Base-by-base conservation (phyloP, 2,888 invertebrate species). In the Drosophila prostipennis region DNA sequence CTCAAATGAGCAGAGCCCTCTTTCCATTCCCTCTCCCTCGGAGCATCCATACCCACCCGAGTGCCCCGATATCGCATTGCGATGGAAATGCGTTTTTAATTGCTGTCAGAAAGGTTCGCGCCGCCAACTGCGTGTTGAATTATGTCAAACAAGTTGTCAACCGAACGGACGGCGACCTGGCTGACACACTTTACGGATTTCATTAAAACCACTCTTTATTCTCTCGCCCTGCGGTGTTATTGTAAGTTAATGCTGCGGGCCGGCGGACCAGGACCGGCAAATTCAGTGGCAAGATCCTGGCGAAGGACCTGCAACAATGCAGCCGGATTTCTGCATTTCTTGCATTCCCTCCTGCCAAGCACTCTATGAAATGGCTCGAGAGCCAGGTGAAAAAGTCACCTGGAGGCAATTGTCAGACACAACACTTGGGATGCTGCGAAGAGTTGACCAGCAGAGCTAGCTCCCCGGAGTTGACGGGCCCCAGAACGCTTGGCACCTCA, bases 31-130 rank as follows among this genome's bases (percentile, higher is more conserved):
- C 37, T 29, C 26, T 6, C 34, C 16, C 6, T 5, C n/a, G 32
- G 6, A 42, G 36, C 53, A 29, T 29, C 26, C 26, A 6, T 3
- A 19, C 19, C n/a, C n/a, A n/a, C n/a, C n/a, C n/a, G n/a, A n/a
- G n/a, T n/a, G n/a, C n/a, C 19, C 29, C 49, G 29, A 34, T 36
- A 72, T 79, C 43, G 68, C 45, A 64, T 61, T 64, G 46, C 63
- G 63, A 55, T 75, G 70, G 56, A 84, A 84, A 80, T 79, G 79
- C 78, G 70, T 80, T 82, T 84, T 80, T 82, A 79, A 82, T 79
- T 84, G 80, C 78, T 79, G 82, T 84, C 80, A 84, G 80, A 80
- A 74, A 71, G 76, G 76, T 74, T 72, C 67, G 57, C 72, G 46
- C 56, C 57, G 61, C 65, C 70, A 34, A 77, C 63, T 63, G 68